These are phyloP conservation scores for Anabacerthia variegaticeps DNA, from an alignment of 2,797 vertebrate species.

Conservation along the genomic window DNA sequence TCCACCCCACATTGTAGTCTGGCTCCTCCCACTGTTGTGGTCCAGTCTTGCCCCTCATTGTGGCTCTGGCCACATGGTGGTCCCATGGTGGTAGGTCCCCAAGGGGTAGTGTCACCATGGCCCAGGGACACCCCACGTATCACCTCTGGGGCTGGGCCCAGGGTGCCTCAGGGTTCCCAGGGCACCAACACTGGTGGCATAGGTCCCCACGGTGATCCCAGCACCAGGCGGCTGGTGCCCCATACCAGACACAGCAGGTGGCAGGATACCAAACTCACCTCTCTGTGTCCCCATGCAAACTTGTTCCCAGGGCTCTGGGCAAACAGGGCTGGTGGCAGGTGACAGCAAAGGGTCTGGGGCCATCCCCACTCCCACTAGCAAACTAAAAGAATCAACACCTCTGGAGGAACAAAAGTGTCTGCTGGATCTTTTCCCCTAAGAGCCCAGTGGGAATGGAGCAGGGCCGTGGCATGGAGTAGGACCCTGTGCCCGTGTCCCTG, in stretches of 20 bases:
- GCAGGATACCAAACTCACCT: not conserved
- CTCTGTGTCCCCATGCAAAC: not conserved
- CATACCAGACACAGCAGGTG: not conserved
- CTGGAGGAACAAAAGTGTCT: not conserved
- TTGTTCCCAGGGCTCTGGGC: not conserved
- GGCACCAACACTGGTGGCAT: not conserved
- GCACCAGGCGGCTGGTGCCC: not conserved
- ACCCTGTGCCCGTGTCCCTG: rapidly evolving
- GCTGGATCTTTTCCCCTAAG: not conserved
- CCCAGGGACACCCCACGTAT: not conserved
- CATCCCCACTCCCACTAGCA: not conserved
- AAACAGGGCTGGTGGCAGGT: not conserved
- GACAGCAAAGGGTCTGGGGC: not conserved
- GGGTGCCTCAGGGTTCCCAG: not conserved
- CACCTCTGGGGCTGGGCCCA: not conserved
- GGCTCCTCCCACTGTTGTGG: not conserved
- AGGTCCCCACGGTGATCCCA: not conserved
- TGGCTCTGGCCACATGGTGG: not conserved
- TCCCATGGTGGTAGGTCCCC: not conserved
- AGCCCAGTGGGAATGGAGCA: not conserved
- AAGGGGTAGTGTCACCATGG: not conserved
- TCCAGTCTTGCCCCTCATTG: not conserved
- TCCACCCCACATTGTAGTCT: not conserved
- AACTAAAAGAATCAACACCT: not conserved
- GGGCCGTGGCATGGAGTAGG: rapidly evolving